Conservation (phyloP, 1,140 invertebrate species). For the Ceratosolen solmsi region DNA sequence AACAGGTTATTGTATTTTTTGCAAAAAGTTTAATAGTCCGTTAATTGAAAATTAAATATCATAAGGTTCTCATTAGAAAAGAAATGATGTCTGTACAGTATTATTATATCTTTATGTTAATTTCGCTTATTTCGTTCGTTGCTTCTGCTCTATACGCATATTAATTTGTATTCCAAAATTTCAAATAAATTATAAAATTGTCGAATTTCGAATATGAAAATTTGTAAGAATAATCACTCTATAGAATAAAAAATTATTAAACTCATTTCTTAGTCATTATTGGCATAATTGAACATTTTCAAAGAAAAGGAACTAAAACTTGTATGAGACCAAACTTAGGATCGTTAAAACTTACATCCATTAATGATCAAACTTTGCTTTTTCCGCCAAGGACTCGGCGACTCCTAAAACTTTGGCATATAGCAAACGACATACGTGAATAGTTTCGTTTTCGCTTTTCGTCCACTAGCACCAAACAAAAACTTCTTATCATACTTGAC, state of each 20-base stretch:
- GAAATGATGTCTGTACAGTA: too few relatives aligned
- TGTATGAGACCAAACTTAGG: not conserved
- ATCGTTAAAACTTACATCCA: constrained; percentile 18
- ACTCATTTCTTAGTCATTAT: not conserved
- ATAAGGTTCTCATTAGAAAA: too few relatives aligned
- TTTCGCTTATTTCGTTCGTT: too few relatives aligned
- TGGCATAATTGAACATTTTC: not conserved
- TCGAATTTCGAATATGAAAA: not conserved
- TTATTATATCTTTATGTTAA: too few relatives aligned
- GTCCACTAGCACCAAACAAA: constrained; percentile 12
- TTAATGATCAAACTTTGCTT: constrained; percentile 43
- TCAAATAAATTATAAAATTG: too few relatives aligned
- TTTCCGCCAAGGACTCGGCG: constrained; percentile 1
- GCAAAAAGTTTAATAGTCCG: too few relatives aligned
- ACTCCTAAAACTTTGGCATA: constrained; percentile 24
- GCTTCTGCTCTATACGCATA: too few relatives aligned
- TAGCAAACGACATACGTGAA: constrained; percentile 14
- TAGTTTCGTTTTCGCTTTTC: constrained; percentile 15
- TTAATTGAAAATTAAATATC: too few relatives aligned
- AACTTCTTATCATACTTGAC: constrained; percentile 35
- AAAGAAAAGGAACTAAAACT: not conserved
- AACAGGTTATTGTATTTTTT: too few relatives aligned
- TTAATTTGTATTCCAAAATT: too few relatives aligned
- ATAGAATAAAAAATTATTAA: not conserved
- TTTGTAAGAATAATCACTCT: not conserved